These are phyloP conservation scores for Megastigmus dorsalis DNA, from an alignment of 2,888 invertebrate genomes.

Conservation along the genomic window DNA sequence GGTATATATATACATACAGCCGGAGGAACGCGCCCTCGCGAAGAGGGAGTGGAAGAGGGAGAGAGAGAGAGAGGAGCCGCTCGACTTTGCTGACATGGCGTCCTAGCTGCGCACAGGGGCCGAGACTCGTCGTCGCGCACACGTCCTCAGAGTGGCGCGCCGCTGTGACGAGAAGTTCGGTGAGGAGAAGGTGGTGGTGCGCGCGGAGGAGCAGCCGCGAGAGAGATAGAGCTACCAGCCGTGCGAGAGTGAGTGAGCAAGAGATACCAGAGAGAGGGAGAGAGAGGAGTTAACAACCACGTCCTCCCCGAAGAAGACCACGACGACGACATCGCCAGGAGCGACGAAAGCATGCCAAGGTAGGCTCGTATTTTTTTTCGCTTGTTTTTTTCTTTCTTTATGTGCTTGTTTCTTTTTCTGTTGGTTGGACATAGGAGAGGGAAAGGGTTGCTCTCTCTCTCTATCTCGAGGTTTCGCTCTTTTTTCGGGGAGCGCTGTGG, in stretches of 20 bases:
- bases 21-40: no score
- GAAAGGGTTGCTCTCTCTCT: no score
- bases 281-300: not conserved
- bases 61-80: conserved; percentile 59
- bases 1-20: no score
- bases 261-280: not conserved
- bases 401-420: no score
- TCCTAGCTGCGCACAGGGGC: conserved; percentile 68
- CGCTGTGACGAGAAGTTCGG: no score
- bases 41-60: conserved; percentile 21
- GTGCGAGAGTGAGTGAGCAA: not conserved
- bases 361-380: conserved; percentile 63
- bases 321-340: conserved; percentile 3
- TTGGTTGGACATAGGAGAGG: not conserved
- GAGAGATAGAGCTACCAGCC: not conserved
- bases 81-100: conserved; percentile 72
- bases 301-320: not conserved
- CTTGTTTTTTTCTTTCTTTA: no score
- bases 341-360: conserved; percentile 67
- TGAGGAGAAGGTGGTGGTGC: not conserved
- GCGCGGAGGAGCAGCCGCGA: no score
- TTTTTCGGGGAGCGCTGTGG: conserved; percentile 5
- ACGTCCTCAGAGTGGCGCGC: not conserved
- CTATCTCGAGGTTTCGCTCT: no score
- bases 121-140: conserved; percentile 61